Evolutionary conservation across 1,140 invertebrate species (phyloP).

Genomic region (Drosophila pandora): DNA sequence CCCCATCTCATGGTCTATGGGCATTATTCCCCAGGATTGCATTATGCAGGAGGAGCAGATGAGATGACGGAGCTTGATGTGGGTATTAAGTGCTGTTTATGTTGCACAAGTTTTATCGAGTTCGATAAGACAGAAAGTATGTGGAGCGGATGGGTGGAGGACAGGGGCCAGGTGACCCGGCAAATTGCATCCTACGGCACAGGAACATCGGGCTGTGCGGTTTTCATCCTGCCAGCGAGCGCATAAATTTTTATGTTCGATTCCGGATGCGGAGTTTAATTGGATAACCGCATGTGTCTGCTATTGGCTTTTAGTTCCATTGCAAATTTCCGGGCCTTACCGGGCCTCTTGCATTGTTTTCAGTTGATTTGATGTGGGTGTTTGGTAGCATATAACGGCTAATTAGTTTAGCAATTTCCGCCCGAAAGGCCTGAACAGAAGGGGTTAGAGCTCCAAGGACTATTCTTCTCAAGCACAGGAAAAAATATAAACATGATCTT

Average conservation of each 20-base stretch:
- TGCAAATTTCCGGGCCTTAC: slow-evolving; percentile 28
- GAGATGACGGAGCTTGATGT: slow-evolving; percentile 48
- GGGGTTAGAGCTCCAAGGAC: neutral
- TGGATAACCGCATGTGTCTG: slow-evolving; percentile 22
- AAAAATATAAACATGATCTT: neutral
- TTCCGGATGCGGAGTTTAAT: slow-evolving; percentile 34
- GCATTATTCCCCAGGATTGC: slow-evolving; percentile 39
- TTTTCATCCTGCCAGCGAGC: slow-evolving; percentile 26
- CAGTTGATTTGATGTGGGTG: slow-evolving; percentile 26
- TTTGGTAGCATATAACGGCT: slow-evolving; percentile 12
- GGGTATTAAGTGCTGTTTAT: slow-evolving; percentile 70
- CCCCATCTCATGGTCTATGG: slow-evolving; percentile 9
- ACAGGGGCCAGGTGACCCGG: slow-evolving; percentile 18
- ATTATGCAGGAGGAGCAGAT: slow-evolving; percentile 56
- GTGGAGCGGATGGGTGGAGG: too few species aligned
- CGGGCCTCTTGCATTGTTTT: slow-evolving; percentile 27
- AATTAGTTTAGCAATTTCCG: slow-evolving; percentile 30
- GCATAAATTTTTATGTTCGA: slow-evolving; percentile 44
- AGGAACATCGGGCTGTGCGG: slow-evolving; percentile 7
- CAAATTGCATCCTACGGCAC: slow-evolving; percentile 47
- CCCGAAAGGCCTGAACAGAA: neutral
- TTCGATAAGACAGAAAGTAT: slow-evolving; percentile 34
- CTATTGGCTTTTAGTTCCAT: slow-evolving; percentile 14
- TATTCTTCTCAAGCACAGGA: neutral
- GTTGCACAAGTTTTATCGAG: slow-evolving; percentile 64